A percentile compares a stretch with the other conserved stretches of the same genome.
Conservation (phyloP, 2,888 invertebrate species). For the Tetramorium bicarinatum region DNA sequence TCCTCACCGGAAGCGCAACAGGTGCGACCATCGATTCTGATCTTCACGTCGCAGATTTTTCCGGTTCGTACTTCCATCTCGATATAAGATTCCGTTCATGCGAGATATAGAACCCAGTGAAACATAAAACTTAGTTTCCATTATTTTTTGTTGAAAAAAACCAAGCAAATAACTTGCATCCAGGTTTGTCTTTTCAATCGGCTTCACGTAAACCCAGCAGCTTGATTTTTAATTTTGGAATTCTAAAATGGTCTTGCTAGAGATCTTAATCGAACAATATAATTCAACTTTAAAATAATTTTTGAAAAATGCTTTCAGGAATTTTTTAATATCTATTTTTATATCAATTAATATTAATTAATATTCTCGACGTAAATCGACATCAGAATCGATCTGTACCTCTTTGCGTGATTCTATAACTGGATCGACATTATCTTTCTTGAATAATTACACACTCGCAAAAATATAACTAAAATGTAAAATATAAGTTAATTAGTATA, state of each 20-base stretch:
- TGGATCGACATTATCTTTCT: constrained; percentile 10
- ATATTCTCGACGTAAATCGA: neutral
- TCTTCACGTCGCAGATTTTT: constrained; percentile 4
- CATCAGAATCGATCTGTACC: constrained; percentile 15
- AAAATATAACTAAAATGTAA: neutral
- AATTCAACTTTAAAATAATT: neutral
- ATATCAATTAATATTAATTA: neutral
- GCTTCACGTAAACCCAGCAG: neutral
- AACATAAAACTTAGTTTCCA: neutral
- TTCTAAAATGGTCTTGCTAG: neutral
- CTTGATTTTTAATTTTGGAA: neutral
- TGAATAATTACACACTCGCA: neutral
- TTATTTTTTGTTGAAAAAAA: constrained; percentile 1
- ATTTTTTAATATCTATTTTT: no score
- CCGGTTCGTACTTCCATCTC: neutral
- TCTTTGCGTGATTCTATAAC: constrained; percentile 3
- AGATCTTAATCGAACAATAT: neutral
- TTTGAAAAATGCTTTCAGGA: neutral
- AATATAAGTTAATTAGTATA: neutral
- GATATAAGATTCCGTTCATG: neutral
- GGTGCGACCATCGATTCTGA: constrained; percentile 44
- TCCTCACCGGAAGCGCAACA: constrained; percentile 31
- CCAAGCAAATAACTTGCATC: neutral
- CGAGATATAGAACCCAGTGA: neutral
- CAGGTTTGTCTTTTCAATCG: neutral